phyloP scores from a whole-genome alignment of 2,113 vertebrate genomes.

The Chionomys nivalis region DNA sequence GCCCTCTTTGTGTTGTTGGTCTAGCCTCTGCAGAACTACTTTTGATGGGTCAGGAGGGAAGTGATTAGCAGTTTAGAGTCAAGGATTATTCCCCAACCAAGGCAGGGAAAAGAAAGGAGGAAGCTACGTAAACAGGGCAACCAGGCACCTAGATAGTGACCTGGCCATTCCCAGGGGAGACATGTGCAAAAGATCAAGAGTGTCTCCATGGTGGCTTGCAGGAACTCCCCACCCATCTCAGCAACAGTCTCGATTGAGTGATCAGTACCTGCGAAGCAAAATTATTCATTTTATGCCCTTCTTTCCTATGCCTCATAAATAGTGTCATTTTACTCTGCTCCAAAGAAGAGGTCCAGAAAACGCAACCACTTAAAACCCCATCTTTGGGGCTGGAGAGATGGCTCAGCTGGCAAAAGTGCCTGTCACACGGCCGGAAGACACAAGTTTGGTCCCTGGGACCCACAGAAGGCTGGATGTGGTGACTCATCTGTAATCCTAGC shows the following conservation, averaged over 20 bases:
- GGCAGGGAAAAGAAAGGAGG: background rate
- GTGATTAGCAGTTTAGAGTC: background rate
- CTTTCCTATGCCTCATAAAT: constrained; percentile 5
- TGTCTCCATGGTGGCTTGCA: background rate
- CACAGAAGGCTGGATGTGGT: background rate
- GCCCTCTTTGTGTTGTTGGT: background rate
- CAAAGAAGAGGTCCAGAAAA: background rate
- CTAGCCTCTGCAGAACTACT: background rate
- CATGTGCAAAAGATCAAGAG: background rate
- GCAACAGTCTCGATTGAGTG: background rate
- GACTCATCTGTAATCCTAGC: background rate
- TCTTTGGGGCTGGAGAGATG: background rate
- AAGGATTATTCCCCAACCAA: background rate
- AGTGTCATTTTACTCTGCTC: background rate
- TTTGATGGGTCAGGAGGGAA: background rate
- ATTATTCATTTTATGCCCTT: background rate
- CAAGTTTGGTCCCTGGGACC: background rate
- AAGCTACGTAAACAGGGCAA: background rate
- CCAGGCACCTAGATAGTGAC: background rate
- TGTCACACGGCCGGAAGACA: background rate
- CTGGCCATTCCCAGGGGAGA: background rate
- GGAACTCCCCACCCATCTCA: background rate
- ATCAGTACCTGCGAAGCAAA: background rate
- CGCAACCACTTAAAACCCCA: background rate
- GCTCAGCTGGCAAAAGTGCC: too few relatives aligned